Evolutionary conservation across 1,140 invertebrate genomes (phyloP).

Genomic region (Conus ventricosus): DNA sequence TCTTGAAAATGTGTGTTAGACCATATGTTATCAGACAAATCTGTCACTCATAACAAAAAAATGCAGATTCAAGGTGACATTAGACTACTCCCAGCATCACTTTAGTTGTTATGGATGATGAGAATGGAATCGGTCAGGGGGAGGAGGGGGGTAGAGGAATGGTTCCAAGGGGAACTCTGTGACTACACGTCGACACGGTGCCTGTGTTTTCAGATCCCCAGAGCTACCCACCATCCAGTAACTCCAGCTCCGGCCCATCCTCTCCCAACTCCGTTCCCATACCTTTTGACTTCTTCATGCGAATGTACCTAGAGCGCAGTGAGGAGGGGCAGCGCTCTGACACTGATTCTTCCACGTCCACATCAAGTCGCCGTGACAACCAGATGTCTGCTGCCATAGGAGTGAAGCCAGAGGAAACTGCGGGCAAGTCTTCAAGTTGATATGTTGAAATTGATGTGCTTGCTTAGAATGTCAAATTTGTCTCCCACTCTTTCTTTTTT

Average conservation of each 20-base stretch:
- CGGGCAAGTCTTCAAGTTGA: not conserved
- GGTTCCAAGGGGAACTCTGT: too few relatives aligned
- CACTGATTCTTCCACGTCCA: conserved; percentile 13
- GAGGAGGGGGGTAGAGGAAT: too few relatives aligned
- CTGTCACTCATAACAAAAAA: too few relatives aligned
- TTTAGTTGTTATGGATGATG: too few relatives aligned
- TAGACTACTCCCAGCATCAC: too few relatives aligned
- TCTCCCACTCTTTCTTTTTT: too few relatives aligned
- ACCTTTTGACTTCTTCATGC: conserved; percentile 62
- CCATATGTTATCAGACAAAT: too few relatives aligned
- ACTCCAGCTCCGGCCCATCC: conserved; percentile 63
- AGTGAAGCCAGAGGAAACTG: not conserved
- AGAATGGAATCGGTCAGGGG: too few relatives aligned
- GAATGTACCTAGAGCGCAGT: conserved; percentile 51
- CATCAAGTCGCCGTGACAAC: conserved; percentile 14
- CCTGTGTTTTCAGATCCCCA: conserved; percentile 39
- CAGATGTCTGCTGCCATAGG: not conserved
- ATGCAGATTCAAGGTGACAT: too few relatives aligned
- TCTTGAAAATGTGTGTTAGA: too few relatives aligned
- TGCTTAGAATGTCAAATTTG: not conserved
- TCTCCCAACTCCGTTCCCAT: conserved; percentile 61
- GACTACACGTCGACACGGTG: too few relatives aligned
- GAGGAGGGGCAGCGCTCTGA: not conserved
- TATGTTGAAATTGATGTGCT: not conserved
- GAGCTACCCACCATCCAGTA: conserved; percentile 62